Evolutionary conservation across 1,140 invertebrate genomes (phyloP).

Genomic region (Drosophila tropicalis): DNA sequence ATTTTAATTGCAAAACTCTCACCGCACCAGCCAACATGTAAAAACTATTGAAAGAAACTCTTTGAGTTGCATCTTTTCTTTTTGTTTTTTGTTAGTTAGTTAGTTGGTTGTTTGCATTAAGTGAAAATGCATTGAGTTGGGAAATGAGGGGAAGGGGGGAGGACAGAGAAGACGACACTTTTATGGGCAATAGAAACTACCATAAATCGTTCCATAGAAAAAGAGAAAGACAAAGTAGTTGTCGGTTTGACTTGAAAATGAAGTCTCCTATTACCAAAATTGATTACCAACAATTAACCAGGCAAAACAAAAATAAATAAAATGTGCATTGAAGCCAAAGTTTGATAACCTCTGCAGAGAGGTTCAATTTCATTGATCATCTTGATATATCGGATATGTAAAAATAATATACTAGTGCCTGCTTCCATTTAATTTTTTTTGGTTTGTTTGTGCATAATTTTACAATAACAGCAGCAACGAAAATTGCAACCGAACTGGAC

Average conservation of each 20-base stretch:
- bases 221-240: conserved; percentile 15
- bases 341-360: conserved; percentile 50
- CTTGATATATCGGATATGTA: conserved; percentile 48
- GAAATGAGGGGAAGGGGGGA: conserved; percentile 12
- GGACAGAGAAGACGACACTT: conserved; percentile 27
- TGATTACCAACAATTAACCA: conserved; percentile 29
- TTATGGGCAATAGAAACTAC: conserved; percentile 46
- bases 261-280: conserved; percentile 40
- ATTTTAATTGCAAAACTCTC: conserved; percentile 64
- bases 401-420: conserved; percentile 28
- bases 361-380: conserved; percentile 61
- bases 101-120: conserved; percentile 52
- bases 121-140: conserved; percentile 56
- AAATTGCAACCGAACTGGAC: conserved; percentile 36
- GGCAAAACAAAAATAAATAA: conserved; percentile 1
- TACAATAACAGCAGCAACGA: conserved; percentile 27
- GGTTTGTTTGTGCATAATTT: conserved; percentile 56
- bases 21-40: conserved; percentile 43
- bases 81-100: conserved; percentile 8
- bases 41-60: conserved; percentile 35
- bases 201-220: conserved; percentile 45
- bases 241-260: conserved; percentile 4
- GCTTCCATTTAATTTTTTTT: not conserved
- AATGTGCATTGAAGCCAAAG: conserved; percentile 39
- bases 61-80: conserved; percentile 29